phyloP scores from a whole-genome alignment of 1,140 invertebrate genomes.

The Pissodes strobi region DNA sequence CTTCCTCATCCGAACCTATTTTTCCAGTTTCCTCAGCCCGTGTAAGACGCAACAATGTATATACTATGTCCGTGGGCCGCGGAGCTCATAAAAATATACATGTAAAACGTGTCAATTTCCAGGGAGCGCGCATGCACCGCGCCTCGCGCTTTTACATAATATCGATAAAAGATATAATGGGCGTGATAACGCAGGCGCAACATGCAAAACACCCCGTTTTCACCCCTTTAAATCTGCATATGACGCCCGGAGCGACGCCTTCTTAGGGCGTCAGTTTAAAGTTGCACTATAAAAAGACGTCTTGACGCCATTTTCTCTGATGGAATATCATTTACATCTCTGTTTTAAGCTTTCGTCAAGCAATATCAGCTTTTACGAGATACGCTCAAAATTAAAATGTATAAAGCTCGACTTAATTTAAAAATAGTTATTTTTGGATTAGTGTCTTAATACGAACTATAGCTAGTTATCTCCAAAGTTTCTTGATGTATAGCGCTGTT shows the following conservation, averaged over 20 bases:
- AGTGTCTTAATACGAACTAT: no score
- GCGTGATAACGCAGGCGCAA: conserved; percentile 51
- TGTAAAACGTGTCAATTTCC: conserved; percentile 51
- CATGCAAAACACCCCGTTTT: conserved; percentile 41
- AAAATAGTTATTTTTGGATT: no score
- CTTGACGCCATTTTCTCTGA: conserved; percentile 21
- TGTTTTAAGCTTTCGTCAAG: neutral
- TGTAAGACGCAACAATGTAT: neutral
- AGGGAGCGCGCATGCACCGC: conserved; percentile 40
- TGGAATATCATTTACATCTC: neutral
- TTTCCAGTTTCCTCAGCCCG: no score
- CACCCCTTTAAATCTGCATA: conserved; percentile 52
- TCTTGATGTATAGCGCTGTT: no score
- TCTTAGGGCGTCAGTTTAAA: conserved; percentile 30
- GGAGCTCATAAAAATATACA: conserved; percentile 50
- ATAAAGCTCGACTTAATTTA: no score
- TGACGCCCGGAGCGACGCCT: conserved; percentile 32
- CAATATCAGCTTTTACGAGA: no score
- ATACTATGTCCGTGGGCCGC: neutral
- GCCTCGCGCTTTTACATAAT: conserved; percentile 51
- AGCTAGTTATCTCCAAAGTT: no score
- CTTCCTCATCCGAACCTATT: no score
- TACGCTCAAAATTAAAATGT: no score
- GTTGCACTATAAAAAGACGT: conserved; percentile 8
- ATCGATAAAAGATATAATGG: conserved; percentile 53